These are phyloP conservation scores for Odontomyia ornata DNA, from an alignment of 2,888 invertebrate genomes.

Conservation along the genomic window DNA sequence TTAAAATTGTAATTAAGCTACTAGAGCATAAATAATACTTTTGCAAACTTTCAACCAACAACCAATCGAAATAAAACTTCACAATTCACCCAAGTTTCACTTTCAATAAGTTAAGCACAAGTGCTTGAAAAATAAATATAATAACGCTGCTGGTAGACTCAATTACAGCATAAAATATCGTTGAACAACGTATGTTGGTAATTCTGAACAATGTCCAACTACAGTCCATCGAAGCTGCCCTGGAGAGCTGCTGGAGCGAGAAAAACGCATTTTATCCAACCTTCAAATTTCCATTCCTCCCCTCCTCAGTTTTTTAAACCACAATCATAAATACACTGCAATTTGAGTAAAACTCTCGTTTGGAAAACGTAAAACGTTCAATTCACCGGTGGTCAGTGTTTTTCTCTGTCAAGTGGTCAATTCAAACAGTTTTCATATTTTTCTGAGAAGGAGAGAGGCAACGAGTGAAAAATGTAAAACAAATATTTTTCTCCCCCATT, in stretches of 20 bases:
- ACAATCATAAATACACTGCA: background rate
- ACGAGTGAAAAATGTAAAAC: conserved; percentile 16
- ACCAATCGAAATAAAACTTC: background rate
- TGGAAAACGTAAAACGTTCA: conserved; percentile 51
- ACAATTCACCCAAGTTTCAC: conserved; percentile 1
- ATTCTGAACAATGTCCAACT: background rate
- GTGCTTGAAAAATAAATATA: background rate
- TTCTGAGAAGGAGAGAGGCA: conserved; percentile 24
- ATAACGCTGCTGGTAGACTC: background rate
- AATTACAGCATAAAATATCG: conserved; percentile 6
- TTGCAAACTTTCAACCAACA: background rate
- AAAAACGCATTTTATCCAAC: too few relatives aligned
- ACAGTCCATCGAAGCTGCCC: too few relatives aligned
- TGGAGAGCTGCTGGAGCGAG: too few relatives aligned
- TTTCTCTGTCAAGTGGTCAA: conserved; percentile 54
- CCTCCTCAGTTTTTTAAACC: too few relatives aligned
- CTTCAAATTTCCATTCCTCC: too few relatives aligned
- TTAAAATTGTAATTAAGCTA: background rate
- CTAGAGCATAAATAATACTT: conserved; percentile 16
- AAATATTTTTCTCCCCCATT: conserved; percentile 38
- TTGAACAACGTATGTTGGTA: background rate
- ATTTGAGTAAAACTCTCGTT: background rate
- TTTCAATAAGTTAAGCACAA: background rate
- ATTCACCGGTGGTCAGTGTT: conserved; percentile 53
- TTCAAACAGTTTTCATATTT: conserved; percentile 55